Evolutionary conservation across 2,113 vertebrate genomes (phyloP), one percentile per base, ranked within the genome.

Genomic region (Carassius auratus): DNA sequence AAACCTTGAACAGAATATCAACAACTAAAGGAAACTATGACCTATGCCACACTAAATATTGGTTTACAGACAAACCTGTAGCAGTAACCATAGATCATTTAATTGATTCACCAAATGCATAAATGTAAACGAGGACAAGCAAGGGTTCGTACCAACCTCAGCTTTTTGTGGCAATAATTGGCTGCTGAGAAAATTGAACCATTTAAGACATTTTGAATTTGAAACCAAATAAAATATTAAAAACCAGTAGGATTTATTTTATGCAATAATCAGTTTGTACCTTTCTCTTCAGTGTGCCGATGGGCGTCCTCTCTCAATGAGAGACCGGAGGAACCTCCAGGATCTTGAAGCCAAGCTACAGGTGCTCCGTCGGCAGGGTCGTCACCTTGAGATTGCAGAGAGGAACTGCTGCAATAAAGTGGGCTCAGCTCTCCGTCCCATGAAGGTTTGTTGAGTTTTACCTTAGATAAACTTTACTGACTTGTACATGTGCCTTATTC

Each of bases 371-470:
- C 96, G 96, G 48, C 95, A 95, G 90, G 96, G 96, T 42, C 95
- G 96, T 84, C 98, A 96, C 91, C 93, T 99, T 90, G 97, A 97
- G 84, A 95, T 96, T 74, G 95, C 97, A 86, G 97, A 98, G 91
- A 97, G 95, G 84, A 97, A 96, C 93, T 98, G 96, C 93, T 99
- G 98, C 95, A 95, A 92, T 0, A 99, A 96, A 93, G 95, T 98
- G 91, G 97, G 96, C 90, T 94, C 93, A 55, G 96, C 94, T 90
- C 92, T 99, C 69, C 93, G 96, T 76, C 98, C 98, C 79, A 48
- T 99, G 42, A 98, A 99, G 96, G 98, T 99, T 92, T 93, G 89
- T 88, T 66, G 5, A 81, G 8, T 42, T 64, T 73, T 2, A 14
- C 5, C 1, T 26, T 12, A 8, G 21, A 45, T 38, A 17, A 9